Conservation (phyloP, 1,140 invertebrate genomes). For the Camponotus floridanus region DNA sequence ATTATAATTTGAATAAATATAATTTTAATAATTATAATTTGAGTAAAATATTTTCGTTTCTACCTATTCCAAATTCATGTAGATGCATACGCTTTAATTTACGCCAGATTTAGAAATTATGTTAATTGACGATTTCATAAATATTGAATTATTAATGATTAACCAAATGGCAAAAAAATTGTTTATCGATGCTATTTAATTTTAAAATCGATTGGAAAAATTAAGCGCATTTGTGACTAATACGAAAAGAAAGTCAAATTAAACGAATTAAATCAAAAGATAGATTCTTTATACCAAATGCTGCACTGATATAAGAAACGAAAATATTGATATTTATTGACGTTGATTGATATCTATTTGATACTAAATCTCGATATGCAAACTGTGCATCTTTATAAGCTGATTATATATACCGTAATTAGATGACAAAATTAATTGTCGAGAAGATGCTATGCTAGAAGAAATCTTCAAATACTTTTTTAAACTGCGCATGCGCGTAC, state of each 20-base stretch:
- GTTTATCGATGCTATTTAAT: not conserved
- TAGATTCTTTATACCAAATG: not conserved
- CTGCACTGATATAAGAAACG: not conserved
- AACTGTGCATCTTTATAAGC: not conserved
- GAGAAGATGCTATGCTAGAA: not conserved
- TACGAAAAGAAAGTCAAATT: conserved; percentile 2
- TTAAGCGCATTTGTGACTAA: not conserved
- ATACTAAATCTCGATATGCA: not conserved
- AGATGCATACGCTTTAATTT: not conserved
- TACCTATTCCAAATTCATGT: not conserved
- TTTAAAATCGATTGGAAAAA: conserved; percentile 14
- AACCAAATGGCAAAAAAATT: not conserved
- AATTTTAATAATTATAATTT: too few relatives aligned
- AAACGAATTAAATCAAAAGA: not conserved
- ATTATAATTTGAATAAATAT: too few relatives aligned
- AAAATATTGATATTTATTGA: not conserved
- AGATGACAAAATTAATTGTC: not conserved
- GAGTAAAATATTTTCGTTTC: too few relatives aligned
- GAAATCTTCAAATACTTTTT: not conserved
- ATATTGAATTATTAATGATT: conserved; percentile 28
- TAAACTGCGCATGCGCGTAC: conserved; percentile 3
- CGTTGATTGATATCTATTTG: not conserved
- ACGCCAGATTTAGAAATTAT: not conserved
- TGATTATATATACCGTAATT: not conserved
- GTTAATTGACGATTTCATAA: conserved; percentile 28